A percentile compares a stretch with the other conserved stretches of the same genome.
These are phyloP conservation scores for Hippocampus comes DNA, from an alignment of 2,113 vertebrate genomes.

Conservation along the genomic window DNA sequence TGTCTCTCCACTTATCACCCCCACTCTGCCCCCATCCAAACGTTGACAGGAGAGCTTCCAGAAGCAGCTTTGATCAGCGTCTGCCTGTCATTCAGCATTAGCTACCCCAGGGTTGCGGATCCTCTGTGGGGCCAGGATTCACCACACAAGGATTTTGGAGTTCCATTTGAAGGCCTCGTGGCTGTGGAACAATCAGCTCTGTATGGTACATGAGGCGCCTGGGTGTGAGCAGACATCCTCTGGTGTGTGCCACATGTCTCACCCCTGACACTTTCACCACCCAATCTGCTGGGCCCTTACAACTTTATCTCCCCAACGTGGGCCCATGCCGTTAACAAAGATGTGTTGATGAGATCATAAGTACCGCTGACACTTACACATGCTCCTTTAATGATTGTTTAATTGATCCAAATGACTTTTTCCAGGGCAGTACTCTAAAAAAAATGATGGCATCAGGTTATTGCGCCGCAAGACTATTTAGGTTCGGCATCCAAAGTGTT, in stretches of 20 bases:
- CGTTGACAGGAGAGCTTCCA: constrained; percentile 61
- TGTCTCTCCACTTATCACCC: constrained; percentile 59
- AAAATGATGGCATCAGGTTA: constrained; percentile 28
- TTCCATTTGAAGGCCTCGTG: constrained; percentile 43
- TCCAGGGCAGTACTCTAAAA: constrained; percentile 29
- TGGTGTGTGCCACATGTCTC: constrained; percentile 69
- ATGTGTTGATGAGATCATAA: constrained; percentile 40
- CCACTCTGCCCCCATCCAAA: constrained; percentile 47
- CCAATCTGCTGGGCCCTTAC: constrained; percentile 52
- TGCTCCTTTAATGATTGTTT: constrained; percentile 24
- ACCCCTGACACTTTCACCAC: constrained; percentile 63
- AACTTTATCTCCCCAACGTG: constrained; percentile 60
- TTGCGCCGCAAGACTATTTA: constrained; percentile 26
- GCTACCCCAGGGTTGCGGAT: constrained; percentile 47
- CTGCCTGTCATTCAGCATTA: constrained; percentile 73
- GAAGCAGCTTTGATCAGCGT: constrained; percentile 66
- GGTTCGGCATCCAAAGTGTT: constrained; percentile 36
- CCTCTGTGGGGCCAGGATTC: constrained; percentile 43
- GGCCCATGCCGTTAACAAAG: constrained; percentile 47
- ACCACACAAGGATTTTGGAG: constrained; percentile 35
- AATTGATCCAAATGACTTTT: constrained; percentile 53
- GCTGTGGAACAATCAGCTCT: constrained; percentile 59
- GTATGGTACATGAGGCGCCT: constrained; percentile 59
- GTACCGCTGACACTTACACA: constrained; percentile 33
- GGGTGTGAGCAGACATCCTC: constrained; percentile 58